A percentile compares a stretch with the other conserved stretches of the same genome.
Evolutionary conservation across 2,888 invertebrate genomes (phyloP).

Genomic region (Marronus borbonicus): DNA sequence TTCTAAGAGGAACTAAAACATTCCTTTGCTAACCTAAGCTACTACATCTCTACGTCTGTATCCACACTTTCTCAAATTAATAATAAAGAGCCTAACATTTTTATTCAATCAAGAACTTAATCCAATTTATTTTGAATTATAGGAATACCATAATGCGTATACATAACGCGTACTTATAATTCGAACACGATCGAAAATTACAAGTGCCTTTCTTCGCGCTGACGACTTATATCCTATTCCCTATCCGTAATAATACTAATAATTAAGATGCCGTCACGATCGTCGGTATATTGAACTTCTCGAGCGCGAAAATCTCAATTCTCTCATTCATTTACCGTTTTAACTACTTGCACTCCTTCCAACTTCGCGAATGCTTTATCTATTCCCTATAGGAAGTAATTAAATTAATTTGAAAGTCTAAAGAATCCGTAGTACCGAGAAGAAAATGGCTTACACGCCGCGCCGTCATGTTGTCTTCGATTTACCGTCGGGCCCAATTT

Average conservation of each 20-base stretch:
- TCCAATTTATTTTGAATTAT: no score
- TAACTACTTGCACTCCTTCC: neutral
- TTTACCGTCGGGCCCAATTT: neutral
- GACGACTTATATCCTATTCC: no score
- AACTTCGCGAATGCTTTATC: neutral
- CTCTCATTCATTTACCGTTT: conserved; percentile 37
- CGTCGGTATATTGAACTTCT: conserved; percentile 23
- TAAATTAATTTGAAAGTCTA: conserved; percentile 23
- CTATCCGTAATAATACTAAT: neutral
- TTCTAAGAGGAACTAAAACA: no score
- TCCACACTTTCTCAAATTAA: no score
- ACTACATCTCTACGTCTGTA: no score
- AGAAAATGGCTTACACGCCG: neutral
- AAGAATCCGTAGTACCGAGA: neutral
- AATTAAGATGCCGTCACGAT: conserved; percentile 30
- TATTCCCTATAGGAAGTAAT: neutral
- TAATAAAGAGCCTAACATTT: no score
- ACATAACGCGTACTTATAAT: no score
- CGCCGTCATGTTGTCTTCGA: neutral
- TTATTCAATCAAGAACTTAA: no score
- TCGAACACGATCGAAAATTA: no score
- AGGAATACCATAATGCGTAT: no score
- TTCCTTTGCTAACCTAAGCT: no score
- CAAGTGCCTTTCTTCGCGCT: no score
- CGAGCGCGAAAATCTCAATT: conserved; percentile 30